phyloP scores from a whole-genome alignment of 2,888 invertebrate species.

The Daptonema setosum region DNA sequence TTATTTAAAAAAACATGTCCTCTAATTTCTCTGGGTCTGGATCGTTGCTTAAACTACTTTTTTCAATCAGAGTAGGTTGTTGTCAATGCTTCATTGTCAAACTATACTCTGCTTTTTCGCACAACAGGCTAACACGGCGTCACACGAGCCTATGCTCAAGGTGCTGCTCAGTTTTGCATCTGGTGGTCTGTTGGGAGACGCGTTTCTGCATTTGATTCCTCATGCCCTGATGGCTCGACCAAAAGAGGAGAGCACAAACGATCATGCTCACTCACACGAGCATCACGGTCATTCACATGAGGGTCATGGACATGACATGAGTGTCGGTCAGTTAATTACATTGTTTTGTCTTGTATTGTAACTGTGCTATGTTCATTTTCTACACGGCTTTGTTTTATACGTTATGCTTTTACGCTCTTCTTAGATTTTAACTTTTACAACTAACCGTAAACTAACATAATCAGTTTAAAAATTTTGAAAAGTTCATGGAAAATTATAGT shows the following conservation, averaged over 20 bases:
- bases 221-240: slow-evolving; percentile 50
- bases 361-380: neutral
- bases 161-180: slow-evolving; percentile 37
- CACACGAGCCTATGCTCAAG: slow-evolving; percentile 65
- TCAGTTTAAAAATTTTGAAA: no score
- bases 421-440: neutral
- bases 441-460: neutral
- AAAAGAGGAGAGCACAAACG: slow-evolving; percentile 14
- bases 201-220: slow-evolving; percentile 91
- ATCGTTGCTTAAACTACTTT: neutral
- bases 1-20: no score
- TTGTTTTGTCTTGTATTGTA: no score
- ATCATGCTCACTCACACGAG: slow-evolving; percentile 33
- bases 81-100: neutral
- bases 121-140: slow-evolving; percentile 36
- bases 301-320: slow-evolving; percentile 23
- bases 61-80: no score
- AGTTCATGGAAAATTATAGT: slow-evolving; percentile 70
- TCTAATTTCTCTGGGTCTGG: neutral
- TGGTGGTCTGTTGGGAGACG: slow-evolving; percentile 62
- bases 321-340: no score
- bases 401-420: neutral
- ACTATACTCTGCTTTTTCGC: no score
- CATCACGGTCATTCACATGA: slow-evolving; percentile 33
- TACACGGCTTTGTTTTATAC: neutral